phyloP scores from a whole-genome alignment of 2,797 vertebrate genomes.

The Acestrorhynchus altus region DNA sequence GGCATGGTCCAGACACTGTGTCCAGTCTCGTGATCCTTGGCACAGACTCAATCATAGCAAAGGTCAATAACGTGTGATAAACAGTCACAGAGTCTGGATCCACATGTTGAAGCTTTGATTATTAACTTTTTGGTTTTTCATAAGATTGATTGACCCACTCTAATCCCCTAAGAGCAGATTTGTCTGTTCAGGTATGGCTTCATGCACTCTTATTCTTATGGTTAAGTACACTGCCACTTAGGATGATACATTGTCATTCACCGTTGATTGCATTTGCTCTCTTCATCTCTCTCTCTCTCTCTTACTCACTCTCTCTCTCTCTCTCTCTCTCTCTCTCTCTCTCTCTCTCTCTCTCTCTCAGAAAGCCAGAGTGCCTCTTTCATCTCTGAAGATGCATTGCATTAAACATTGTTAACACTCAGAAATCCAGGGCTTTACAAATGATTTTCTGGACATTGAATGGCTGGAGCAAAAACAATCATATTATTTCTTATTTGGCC shows the following conservation, averaged over 20 bases:
- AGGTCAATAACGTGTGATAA: conserved; percentile 72
- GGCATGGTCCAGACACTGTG: conserved; percentile 49
- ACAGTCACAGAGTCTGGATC: conserved; percentile 66
- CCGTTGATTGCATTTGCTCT: conserved; percentile 44
- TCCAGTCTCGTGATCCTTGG: conserved; percentile 58
- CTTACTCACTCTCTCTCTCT: conserved; percentile 20
- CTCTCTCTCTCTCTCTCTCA: conserved; percentile 35
- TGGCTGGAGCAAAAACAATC: conserved; percentile 60
- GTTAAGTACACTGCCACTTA: conserved; percentile 69
- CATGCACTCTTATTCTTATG: conserved; percentile 60
- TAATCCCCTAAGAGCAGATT: conserved; percentile 59
- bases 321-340: conserved; percentile 12
- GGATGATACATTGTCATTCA: conserved; percentile 56
- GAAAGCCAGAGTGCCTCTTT: conserved; percentile 62
- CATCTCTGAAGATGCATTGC: conserved; percentile 65
- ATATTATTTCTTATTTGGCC: conserved; percentile 65
- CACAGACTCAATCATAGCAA: conserved; percentile 56
- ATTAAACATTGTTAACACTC: conserved; percentile 70
- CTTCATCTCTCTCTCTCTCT: conserved; percentile 31
- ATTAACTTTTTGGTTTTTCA: conserved; percentile 64
- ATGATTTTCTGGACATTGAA: conserved; percentile 50
- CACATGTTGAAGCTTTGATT: conserved; percentile 75
- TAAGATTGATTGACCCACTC: conserved; percentile 69
- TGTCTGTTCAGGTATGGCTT: conserved; percentile 57
- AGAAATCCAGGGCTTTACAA: conserved; percentile 56